phyloP scores from a whole-genome alignment of 2,113 vertebrate genomes.

The Charadrius vociferus region DNA sequence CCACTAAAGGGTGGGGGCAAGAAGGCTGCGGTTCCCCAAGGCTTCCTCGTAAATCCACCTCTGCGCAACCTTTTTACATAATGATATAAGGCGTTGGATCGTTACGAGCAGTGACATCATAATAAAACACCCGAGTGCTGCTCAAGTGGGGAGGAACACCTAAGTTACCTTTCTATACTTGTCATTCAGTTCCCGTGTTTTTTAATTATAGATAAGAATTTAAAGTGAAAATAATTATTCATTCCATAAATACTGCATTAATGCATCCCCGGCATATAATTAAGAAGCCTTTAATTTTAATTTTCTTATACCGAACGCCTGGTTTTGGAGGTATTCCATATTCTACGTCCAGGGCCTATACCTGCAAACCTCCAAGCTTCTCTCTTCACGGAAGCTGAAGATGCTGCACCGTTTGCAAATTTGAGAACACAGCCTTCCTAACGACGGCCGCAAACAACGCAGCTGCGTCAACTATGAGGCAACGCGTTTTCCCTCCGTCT shows the following conservation, averaged over 20 bases:
- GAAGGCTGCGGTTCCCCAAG: background rate
- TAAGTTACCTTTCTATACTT: slow-evolving; percentile 24
- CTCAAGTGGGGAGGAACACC: slow-evolving; percentile 50
- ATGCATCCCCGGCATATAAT: slow-evolving; percentile 35
- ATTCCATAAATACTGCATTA: slow-evolving; percentile 27
- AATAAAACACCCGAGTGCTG: background rate
- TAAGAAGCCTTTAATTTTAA: slow-evolving; percentile 59
- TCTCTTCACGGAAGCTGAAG: background rate
- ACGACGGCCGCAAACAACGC: background rate
- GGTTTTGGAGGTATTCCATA: background rate
- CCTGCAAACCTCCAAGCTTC: background rate
- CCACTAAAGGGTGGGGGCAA: background rate
- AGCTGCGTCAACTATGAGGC: background rate
- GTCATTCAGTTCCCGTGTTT: slow-evolving; percentile 41
- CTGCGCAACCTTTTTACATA: slow-evolving; percentile 44
- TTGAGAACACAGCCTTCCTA: background rate
- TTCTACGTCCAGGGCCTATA: background rate
- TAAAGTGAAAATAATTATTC: slow-evolving; percentile 62
- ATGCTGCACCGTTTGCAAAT: background rate
- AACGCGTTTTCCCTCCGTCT: background rate
- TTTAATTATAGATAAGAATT: slow-evolving; percentile 68
- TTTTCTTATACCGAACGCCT: slow-evolving; percentile 16
- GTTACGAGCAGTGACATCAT: slow-evolving; percentile 55
- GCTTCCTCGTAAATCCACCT: slow-evolving; percentile 46
- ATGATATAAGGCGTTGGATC: slow-evolving; percentile 11